Conservation (phyloP, 2,888 invertebrate genomes). For the Megamerina dolium region DNA sequence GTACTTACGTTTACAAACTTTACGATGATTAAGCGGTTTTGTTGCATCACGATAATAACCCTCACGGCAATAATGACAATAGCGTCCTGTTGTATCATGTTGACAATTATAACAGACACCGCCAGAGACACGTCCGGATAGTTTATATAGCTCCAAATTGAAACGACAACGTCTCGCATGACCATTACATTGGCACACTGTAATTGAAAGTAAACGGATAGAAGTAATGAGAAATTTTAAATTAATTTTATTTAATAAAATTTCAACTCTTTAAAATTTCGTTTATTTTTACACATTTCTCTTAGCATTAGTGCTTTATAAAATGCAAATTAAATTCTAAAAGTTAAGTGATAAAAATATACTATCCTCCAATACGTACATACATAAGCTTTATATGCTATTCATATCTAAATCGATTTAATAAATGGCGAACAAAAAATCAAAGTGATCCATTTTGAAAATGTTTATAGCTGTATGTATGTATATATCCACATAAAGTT, state of each 20-base stretch:
- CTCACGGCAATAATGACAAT: conserved; percentile 97
- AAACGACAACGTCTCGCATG: conserved; percentile 95
- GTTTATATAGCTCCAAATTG: conserved; percentile 96
- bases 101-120: conserved; percentile 96
- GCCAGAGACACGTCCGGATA: conserved; percentile 89
- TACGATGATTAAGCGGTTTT: conserved; percentile 88
- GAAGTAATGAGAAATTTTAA: not conserved
- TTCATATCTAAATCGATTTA: too few relatives aligned
- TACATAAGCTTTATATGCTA: too few relatives aligned
- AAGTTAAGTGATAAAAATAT: too few relatives aligned
- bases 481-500: too few relatives aligned
- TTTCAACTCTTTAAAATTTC: too few relatives aligned
- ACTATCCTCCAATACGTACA: too few relatives aligned
- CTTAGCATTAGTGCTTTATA: too few relatives aligned
- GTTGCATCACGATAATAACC: conserved; percentile 92
- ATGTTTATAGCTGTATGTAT: too few relatives aligned
- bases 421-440: too few relatives aligned
- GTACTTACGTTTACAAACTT: conserved; percentile 92
- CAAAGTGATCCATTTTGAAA: too few relatives aligned
- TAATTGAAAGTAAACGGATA: conserved; percentile 29
- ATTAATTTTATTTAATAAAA: conserved; percentile 4
- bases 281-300: too few relatives aligned
- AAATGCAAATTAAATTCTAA: too few relatives aligned
- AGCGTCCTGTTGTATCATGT: conserved; percentile 93
- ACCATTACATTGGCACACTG: conserved; percentile 98